A percentile compares a stretch with the other conserved stretches of the same genome.
These are phyloP conservation scores for Euwallacea fornicatus DNA, from an alignment of 1,140 invertebrate species.

Conservation along the genomic window DNA sequence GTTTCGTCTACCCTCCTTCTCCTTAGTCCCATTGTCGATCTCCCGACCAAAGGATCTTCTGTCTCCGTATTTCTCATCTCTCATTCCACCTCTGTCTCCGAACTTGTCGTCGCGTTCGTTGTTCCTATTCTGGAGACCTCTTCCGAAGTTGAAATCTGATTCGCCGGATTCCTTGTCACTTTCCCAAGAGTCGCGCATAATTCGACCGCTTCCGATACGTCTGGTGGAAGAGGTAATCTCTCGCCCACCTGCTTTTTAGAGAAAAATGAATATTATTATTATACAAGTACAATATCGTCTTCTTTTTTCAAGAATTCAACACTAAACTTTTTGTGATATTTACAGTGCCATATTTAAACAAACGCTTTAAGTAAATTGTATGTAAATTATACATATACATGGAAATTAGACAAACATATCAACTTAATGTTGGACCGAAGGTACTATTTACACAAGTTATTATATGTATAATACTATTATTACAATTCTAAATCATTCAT, in stretches of 20 bases:
- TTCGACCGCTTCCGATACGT: constrained; percentile 77
- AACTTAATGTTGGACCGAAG: too few relatives aligned
- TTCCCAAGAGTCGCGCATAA: constrained; percentile 67
- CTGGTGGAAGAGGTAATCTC: constrained; percentile 54
- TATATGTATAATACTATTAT: too few relatives aligned
- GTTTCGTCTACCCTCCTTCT: constrained; percentile 51
- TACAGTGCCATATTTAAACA: too few relatives aligned
- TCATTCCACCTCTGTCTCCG: constrained; percentile 26
- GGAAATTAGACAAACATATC: too few relatives aligned
- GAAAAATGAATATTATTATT: too few relatives aligned
- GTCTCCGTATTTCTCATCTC: constrained; percentile 42
- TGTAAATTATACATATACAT: too few relatives aligned
- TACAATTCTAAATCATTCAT: too few relatives aligned
- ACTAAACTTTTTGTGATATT: too few relatives aligned
- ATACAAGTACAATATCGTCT: too few relatives aligned
- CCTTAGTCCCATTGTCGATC: constrained; percentile 51
- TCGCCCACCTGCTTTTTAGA: constrained; percentile 25
- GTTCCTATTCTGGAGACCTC: constrained; percentile 25
- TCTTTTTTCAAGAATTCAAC: too few relatives aligned
- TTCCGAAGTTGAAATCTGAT: constrained; percentile 30
- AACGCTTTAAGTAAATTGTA: too few relatives aligned
- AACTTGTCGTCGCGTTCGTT: constrained; percentile 45
- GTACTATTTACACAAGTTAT: too few relatives aligned
- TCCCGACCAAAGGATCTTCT: constrained; percentile 57
- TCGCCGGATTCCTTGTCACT: constrained; percentile 55